Evolutionary conservation across 2,888 invertebrate genomes (phyloP).

Genomic region (Epirrhoe alternata): DNA sequence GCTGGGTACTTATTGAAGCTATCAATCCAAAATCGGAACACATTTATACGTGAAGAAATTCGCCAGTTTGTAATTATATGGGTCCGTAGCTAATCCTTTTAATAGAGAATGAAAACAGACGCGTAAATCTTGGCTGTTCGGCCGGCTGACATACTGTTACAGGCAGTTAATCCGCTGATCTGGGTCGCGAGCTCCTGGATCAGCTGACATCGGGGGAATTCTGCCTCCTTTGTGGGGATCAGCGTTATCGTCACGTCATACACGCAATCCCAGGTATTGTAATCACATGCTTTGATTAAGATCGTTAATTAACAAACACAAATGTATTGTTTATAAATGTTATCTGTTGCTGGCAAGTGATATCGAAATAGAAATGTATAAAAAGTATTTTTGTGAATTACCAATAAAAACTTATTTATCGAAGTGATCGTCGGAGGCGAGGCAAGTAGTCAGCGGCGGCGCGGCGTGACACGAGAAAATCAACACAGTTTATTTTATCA

Average conservation of each 20-base stretch:
- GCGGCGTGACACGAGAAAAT: slow-evolving; percentile 25
- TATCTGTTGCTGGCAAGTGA: neutral
- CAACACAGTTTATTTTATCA: slow-evolving; percentile 63
- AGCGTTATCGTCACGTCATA: slow-evolving; percentile 66
- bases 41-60: slow-evolving; percentile 23
- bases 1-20: slow-evolving; percentile 27
- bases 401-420: slow-evolving; percentile 5
- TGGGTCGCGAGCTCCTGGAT: slow-evolving; percentile 69
- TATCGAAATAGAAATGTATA: slow-evolving; percentile 1
- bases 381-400: neutral
- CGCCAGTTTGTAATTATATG: slow-evolving; percentile 11
- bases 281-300: slow-evolving; percentile 43
- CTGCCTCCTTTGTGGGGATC: slow-evolving; percentile 63
- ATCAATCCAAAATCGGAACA: slow-evolving; percentile 40
- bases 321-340: neutral
- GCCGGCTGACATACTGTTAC: slow-evolving; percentile 77
- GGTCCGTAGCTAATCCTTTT: slow-evolving; percentile 42
- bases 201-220: slow-evolving; percentile 64
- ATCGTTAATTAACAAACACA: neutral
- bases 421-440: slow-evolving; percentile 1
- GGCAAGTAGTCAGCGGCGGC: slow-evolving; percentile 17
- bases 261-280: slow-evolving; percentile 43
- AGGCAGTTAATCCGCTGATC: slow-evolving; percentile 80
- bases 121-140: slow-evolving; percentile 76
- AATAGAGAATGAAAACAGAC: slow-evolving; percentile 66